These are phyloP conservation scores for Hyppa rectilinea DNA, from an alignment of 2,888 invertebrate genomes.

Conservation along the genomic window DNA sequence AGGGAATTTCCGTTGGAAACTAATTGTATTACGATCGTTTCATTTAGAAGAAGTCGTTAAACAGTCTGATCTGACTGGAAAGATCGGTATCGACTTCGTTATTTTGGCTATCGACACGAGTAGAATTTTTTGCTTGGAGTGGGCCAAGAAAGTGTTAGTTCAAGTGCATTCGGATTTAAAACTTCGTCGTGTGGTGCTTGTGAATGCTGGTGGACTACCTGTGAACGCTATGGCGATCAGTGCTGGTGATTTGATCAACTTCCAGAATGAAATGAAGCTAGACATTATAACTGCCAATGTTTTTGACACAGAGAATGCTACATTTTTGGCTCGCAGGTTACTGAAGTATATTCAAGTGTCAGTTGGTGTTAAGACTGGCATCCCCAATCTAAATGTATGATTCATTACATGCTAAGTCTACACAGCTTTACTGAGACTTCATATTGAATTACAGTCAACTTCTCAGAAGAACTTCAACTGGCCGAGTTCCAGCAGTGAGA, in stretches of 20 bases:
- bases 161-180: constrained; percentile 85
- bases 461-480: too few species aligned
- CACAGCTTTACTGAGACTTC: too few species aligned
- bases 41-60: constrained; percentile 79
- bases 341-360: constrained; percentile 84
- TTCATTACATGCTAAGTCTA: too few species aligned
- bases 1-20: constrained; percentile 82
- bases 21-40: constrained; percentile 79
- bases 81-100: constrained; percentile 84
- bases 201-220: constrained; percentile 84
- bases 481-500: neutral
- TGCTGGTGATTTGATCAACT: constrained; percentile 79
- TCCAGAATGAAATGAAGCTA: constrained; percentile 79
- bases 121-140: constrained; percentile 83
- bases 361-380: constrained; percentile 84
- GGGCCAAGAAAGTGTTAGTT: constrained; percentile 79
- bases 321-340: constrained; percentile 79
- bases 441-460: neutral
- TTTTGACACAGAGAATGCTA: constrained; percentile 74
- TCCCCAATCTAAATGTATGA: constrained; percentile 86
- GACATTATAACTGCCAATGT: constrained; percentile 85
- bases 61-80: constrained; percentile 80
- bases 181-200: constrained; percentile 81
- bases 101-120: constrained; percentile 84
- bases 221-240: constrained; percentile 83